A percentile compares a stretch with the other conserved stretches of the same genome.
These are phyloP conservation scores for Novumbra hubbsi DNA, from an alignment of 2,797 vertebrate genomes.

Conservation along the genomic window DNA sequence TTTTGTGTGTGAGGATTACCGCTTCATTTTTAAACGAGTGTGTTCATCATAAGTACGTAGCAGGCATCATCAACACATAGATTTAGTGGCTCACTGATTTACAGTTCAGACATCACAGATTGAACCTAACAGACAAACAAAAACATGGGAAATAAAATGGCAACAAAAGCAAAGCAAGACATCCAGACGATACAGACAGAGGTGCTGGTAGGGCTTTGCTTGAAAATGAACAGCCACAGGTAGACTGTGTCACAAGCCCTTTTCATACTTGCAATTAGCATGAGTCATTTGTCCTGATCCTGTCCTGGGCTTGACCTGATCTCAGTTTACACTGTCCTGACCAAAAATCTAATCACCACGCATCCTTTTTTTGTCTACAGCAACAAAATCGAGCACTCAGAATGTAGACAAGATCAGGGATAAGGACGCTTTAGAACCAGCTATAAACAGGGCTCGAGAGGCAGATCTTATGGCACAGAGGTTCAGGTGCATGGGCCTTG, in stretches of 20 bases:
- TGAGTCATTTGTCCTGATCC: no score
- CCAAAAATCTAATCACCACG: no score
- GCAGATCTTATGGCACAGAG: conserved; percentile 65
- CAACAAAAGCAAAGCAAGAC: conserved; percentile 56
- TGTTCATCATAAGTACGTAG: conserved; percentile 20
- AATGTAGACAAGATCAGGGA: no score
- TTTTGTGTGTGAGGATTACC: neutral
- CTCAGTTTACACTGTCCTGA: no score
- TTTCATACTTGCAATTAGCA: no score
- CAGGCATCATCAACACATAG: conserved; percentile 38
- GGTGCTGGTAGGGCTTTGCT: conserved; percentile 66
- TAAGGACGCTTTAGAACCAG: no score
- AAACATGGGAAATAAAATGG: conserved; percentile 33
- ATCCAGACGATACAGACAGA: conserved; percentile 55
- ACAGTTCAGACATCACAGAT: conserved; percentile 62
- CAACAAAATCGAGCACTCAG: no score
- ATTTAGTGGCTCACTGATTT: conserved; percentile 58
- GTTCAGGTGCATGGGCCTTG: conserved; percentile 47
- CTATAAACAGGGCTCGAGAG: neutral
- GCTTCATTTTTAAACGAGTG: conserved; percentile 33
- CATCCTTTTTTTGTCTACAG: no score
- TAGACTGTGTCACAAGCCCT: conserved; percentile 54
- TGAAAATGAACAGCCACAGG: conserved; percentile 62
- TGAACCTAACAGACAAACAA: conserved; percentile 40
- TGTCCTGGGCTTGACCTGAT: no score